Conservation (phyloP, 2,797 vertebrate genomes). For the Sebastes vulpes region DNA sequence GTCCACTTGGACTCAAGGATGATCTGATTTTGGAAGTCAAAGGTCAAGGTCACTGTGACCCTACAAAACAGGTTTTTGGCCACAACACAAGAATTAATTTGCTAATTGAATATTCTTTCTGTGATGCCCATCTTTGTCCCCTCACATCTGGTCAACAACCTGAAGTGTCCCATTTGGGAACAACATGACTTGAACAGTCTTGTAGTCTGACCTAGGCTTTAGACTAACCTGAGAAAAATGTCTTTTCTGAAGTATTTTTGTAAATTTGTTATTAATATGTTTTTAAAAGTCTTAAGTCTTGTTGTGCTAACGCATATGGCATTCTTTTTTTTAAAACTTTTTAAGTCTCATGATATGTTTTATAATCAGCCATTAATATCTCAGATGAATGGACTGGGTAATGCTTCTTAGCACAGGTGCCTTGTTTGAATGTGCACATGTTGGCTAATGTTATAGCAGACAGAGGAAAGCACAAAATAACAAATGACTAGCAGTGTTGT, state of each 20-base stretch:
- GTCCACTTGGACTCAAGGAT: no score
- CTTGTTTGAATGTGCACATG: conserved; percentile 36
- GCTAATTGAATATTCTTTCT: not conserved
- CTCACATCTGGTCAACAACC: not conserved
- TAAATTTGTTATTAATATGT: not conserved
- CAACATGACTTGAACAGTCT: not conserved
- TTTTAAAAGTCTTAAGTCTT: not conserved
- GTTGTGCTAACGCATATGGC: not conserved
- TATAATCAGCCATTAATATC: not conserved
- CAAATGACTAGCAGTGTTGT: conserved; percentile 19
- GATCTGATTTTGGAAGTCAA: no score
- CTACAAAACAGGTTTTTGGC: no score
- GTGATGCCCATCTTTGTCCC: not conserved
- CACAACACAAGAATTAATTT: no score
- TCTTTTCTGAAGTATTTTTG: not conserved
- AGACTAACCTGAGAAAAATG: not conserved
- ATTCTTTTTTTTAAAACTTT: not conserved
- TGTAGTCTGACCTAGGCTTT: conserved; percentile 55
- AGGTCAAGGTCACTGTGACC: no score
- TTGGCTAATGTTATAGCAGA: conserved; percentile 10
- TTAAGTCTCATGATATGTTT: not conserved
- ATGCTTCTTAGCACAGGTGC: conserved; percentile 9
- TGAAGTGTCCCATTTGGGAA: not conserved
- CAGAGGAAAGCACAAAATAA: conserved; percentile 5
- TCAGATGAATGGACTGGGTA: conserved; percentile 21